Percentiles rank a stretch among this genome's conserved stretches.
phyloP scores from a whole-genome alignment of 1,140 invertebrate species.

The Pantala flavescens region DNA sequence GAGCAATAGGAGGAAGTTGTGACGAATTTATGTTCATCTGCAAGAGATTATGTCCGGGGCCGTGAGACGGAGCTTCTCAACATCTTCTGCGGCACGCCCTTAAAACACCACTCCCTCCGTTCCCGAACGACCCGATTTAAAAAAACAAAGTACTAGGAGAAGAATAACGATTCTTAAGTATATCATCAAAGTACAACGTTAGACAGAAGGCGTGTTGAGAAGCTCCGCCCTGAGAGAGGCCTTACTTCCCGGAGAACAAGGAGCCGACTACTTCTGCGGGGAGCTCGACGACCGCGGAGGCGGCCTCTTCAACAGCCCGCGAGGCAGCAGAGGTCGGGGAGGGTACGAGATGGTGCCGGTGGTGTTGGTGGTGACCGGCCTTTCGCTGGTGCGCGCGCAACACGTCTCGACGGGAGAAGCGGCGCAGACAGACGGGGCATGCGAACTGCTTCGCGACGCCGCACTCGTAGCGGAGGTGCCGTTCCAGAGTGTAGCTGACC shows the following conservation, averaged over 20 bases:
- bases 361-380: conserved; percentile 24
- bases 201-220: not conserved
- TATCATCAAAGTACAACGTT: too few species aligned
- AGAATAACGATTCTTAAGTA: too few species aligned
- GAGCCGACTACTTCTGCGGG: conserved; percentile 1
- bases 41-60: too few species aligned
- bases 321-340: not conserved
- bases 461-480: conserved; percentile 35
- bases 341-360: not conserved
- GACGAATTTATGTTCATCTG: not conserved
- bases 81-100: too few species aligned
- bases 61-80: too few species aligned
- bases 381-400: conserved; percentile 29
- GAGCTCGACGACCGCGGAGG: not conserved
- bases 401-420: conserved; percentile 30
- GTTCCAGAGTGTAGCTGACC: conserved; percentile 34
- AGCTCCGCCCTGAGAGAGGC: not conserved
- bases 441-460: conserved; percentile 33
- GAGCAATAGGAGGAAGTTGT: conserved; percentile 5
- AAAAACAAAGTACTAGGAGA: too few species aligned
- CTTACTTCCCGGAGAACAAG: conserved; percentile 2
- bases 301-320: not conserved
- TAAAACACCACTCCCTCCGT: too few species aligned
- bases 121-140: too few species aligned
- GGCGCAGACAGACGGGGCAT: conserved; percentile 31